These are phyloP conservation scores for Gandaritis pyraliata DNA, from an alignment of 2,888 invertebrate genomes.

Conservation along the genomic window DNA sequence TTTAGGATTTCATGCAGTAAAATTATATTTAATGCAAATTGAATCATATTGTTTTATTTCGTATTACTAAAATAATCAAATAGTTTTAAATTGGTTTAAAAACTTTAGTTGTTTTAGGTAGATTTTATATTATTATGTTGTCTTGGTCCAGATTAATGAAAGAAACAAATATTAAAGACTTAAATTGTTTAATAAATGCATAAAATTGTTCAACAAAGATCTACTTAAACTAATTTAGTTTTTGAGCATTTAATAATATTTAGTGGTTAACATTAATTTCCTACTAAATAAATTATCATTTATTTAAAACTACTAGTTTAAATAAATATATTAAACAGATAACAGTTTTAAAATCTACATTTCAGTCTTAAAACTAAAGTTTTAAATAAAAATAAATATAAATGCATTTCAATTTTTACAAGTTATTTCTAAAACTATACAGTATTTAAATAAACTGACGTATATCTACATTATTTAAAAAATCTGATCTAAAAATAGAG, in stretches of 20 bases:
- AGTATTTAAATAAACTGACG: conserved; percentile 35
- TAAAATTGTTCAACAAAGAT: conserved; percentile 60
- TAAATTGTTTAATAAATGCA: conserved; percentile 74
- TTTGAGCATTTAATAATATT: conserved; percentile 46
- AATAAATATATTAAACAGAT: conserved; percentile 26
- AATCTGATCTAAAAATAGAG: conserved; percentile 31
- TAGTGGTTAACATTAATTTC: conserved; percentile 37
- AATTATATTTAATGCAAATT: conserved; percentile 23
- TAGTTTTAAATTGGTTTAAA: too few relatives aligned
- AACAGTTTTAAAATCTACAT: conserved; percentile 42
- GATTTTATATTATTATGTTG: neutral
- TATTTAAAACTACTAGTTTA: conserved; percentile 3
- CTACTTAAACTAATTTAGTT: conserved; percentile 42
- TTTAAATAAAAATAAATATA: conserved; percentile 66
- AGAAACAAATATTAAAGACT: conserved; percentile 37
- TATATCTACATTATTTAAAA: conserved; percentile 14
- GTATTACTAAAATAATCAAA: too few relatives aligned
- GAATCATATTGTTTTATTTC: neutral
- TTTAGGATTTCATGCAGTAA: neutral
- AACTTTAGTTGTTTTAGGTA: too few relatives aligned
- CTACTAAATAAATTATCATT: conserved; percentile 17
- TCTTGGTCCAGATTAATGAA: neutral
- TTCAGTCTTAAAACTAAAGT: conserved; percentile 63
- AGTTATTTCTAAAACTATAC: conserved; percentile 51
- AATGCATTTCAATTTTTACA: conserved; percentile 71